Evolutionary conservation across 2,888 invertebrate genomes (phyloP).

Genomic region (Acrobasis repandana): DNA sequence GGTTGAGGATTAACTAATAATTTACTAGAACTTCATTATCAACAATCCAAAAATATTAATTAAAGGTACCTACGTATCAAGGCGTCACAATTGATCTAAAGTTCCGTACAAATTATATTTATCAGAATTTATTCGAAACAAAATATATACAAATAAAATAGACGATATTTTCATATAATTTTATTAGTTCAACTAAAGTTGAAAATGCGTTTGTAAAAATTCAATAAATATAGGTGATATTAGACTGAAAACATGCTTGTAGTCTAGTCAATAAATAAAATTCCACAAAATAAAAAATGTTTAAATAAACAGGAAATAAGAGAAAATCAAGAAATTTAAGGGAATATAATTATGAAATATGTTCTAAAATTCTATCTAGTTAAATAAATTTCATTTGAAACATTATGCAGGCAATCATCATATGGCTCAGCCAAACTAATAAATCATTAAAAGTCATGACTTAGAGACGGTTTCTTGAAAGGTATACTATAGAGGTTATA

Average conservation of each 20-base stretch:
- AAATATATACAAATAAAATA: conserved; percentile 1
- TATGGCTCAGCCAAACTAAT: conserved; percentile 16
- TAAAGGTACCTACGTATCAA: conserved; percentile 12
- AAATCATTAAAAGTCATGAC: conserved; percentile 8
- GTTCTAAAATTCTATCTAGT: conserved; percentile 3
- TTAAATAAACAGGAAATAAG: neutral
- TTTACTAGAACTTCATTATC: conserved; percentile 3
- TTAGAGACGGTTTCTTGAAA: neutral
- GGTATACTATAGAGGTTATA: too few species aligned
- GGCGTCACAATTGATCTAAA: conserved; percentile 10
- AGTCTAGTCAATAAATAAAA: neutral
- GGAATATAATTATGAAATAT: neutral
- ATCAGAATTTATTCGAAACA: neutral
- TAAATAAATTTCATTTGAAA: neutral
- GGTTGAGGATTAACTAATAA: neutral
- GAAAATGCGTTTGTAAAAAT: neutral
- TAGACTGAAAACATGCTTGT: neutral
- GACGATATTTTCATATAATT: neutral
- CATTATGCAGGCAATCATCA: conserved; percentile 1
- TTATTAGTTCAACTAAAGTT: neutral
- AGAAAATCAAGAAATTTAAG: neutral
- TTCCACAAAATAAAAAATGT: neutral
- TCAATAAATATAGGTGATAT: neutral
- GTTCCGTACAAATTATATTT: neutral
- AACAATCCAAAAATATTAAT: conserved; percentile 12